Evolutionary conservation across 1,140 invertebrate genomes (phyloP), one percentile per base, ranked within the genome.

Genomic region (Thalassaphorura encarpata): DNA sequence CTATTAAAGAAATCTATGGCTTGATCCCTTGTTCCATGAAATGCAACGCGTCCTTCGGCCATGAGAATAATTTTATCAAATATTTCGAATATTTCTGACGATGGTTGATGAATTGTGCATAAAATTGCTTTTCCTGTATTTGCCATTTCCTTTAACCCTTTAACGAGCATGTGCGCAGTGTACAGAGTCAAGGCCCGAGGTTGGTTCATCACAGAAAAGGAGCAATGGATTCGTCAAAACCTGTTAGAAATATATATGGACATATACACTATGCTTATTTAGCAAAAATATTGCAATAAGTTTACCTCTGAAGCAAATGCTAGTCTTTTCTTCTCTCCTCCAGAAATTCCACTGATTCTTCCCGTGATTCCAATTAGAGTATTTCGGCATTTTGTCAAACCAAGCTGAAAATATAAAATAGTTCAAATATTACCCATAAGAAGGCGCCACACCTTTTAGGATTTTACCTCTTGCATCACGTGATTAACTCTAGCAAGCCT

Each of bases 21-120:
- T 64, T 87, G 81, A 31, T 80, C 76, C 1, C 83, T 77, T 2
- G 56, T 41, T 16, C 95, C 94, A 54, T 94, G 77, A 70, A 89
- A 97, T 0, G 89, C 92, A 0, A 91, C 83, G 58, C 87, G 74
- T 1, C 94, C 95, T 69, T 97, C 90, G 0, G 92, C 87, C 81
- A 97, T 83, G n/a, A 96, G 75, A 0, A 94, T 73, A 28, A 96
- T 75, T 67, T 85, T 87, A 69, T 96, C 88, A 71, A 98, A 97
- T 72, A 97, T 79, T 16, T 84, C 82, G 68, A 88, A 97, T 0
- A 97, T 72, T 69, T 97, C 91, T 0, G 90, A 94, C 0, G 89
- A 92, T 0, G 95, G 95, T 69, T 99, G 94, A 73, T 98, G 94
- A 58, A 98, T 92, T 2, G 94, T 97, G 66, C 85, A 85, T 23